These are phyloP conservation scores for Sphecodes monilicornis DNA, from an alignment of 2,888 invertebrate species.

Conservation along the genomic window DNA sequence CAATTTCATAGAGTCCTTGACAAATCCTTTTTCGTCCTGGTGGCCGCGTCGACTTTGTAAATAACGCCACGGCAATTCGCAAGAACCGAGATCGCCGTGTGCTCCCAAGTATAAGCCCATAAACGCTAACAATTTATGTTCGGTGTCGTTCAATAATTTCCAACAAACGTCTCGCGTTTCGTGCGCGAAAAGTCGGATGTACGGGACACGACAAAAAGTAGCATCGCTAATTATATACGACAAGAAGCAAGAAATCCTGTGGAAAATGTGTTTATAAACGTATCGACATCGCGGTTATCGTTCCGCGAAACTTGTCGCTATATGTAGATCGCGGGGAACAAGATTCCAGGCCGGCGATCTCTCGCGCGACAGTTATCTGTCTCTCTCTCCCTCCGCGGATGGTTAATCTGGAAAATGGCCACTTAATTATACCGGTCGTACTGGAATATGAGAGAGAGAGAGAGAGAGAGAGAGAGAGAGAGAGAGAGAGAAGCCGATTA, in stretches of 20 bases:
- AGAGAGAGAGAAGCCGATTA: not conserved
- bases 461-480: too few species aligned
- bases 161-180: not conserved
- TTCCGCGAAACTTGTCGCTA: too few species aligned
- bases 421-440: constrained; percentile 2
- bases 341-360: not conserved
- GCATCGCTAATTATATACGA: not conserved
- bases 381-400: not conserved
- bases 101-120: not conserved
- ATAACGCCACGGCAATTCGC: not conserved
- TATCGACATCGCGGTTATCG: not conserved
- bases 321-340: not conserved
- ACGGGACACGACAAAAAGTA: not conserved
- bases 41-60: not conserved
- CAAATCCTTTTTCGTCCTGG: not conserved
- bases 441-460: not conserved
- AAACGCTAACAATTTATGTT: not conserved
- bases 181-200: not conserved
- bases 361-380: not conserved
- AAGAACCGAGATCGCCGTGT: not conserved
- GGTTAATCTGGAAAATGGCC: not conserved
- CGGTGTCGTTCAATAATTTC: not conserved
- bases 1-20: not conserved
- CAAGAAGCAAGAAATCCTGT: not conserved
- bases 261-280: not conserved